phyloP scores from a whole-genome alignment of 2,113 vertebrate genomes.

The Anolis carolinensis region DNA sequence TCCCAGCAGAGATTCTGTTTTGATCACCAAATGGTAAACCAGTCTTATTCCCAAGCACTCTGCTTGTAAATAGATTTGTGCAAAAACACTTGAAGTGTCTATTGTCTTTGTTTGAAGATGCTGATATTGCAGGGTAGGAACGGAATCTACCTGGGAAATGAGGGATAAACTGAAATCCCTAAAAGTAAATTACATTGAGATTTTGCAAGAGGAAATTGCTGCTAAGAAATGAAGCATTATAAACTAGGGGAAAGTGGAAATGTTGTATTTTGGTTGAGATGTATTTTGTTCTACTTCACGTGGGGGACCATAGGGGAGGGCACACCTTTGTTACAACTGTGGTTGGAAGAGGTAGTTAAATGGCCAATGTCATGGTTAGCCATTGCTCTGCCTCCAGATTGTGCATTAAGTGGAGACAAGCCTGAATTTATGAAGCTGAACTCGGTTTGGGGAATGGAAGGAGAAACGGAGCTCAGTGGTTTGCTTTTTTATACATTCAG shows the following conservation, averaged over 20 bases:
- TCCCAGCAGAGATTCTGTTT: background rate
- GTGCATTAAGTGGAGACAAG: background rate
- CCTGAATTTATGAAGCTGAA: background rate
- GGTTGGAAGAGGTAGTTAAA: background rate
- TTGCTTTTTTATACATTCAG: background rate
- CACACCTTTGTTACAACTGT: background rate
- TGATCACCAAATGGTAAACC: background rate
- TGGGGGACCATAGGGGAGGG: background rate
- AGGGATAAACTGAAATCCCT: background rate
- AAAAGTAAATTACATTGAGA: background rate
- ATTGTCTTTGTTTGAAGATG: background rate
- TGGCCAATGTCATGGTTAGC: background rate
- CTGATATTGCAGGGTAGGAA: background rate
- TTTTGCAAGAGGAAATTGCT: background rate
- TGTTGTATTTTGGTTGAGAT: background rate
- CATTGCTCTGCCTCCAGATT: background rate
- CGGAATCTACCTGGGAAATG: background rate
- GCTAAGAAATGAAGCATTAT: background rate
- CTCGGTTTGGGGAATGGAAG: background rate
- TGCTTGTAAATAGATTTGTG: background rate
- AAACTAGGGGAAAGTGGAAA: background rate
- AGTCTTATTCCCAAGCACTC: background rate
- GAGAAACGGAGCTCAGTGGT: background rate
- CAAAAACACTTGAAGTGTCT: too few species aligned
- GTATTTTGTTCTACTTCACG: background rate